A percentile compares a stretch with the other conserved stretches of the same genome.
phyloP scores from a whole-genome alignment of 2,888 invertebrate species.

The Meghimatium bilineatum region DNA sequence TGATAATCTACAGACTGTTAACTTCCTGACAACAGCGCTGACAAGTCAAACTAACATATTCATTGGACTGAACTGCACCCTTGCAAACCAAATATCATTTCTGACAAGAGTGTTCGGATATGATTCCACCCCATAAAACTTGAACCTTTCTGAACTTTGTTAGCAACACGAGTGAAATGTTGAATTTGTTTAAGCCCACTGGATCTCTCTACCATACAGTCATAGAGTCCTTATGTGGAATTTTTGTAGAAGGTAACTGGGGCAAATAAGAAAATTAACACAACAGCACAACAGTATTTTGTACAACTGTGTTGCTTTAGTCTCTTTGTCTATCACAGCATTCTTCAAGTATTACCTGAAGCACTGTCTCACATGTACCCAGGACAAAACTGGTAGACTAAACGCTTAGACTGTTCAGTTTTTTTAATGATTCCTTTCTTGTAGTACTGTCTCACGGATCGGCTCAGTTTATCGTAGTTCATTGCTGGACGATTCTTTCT shows the following conservation, averaged over 20 bases:
- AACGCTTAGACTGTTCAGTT: slow-evolving; percentile 96
- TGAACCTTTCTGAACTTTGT: background rate
- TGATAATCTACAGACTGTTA: background rate
- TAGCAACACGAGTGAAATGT: background rate
- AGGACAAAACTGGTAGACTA: slow-evolving; percentile 99
- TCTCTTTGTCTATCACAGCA: slow-evolving; percentile 16
- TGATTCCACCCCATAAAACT: background rate
- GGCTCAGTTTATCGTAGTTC: slow-evolving; percentile 94
- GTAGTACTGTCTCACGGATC: slow-evolving; percentile 54
- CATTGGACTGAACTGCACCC: background rate
- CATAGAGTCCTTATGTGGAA: slow-evolving; percentile 22
- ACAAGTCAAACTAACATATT: background rate
- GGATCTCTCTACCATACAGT: slow-evolving; percentile 17
- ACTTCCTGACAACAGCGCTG: background rate
- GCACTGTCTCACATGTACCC: slow-evolving; percentile 42
- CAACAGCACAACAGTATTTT: background rate
- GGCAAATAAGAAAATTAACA: background rate
- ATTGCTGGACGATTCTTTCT: slow-evolving; percentile 98
- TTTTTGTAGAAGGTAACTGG: slow-evolving; percentile 17
- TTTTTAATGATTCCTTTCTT: slow-evolving; percentile 87
- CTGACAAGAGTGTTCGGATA: background rate
- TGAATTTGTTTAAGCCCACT: slow-evolving; percentile 6
- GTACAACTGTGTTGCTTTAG: background rate
- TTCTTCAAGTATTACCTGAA: background rate
- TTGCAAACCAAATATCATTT: background rate